These are phyloP conservation scores for Paracanthobrama guichenoti DNA, from an alignment of 2,113 vertebrate genomes.

Conservation along the genomic window DNA sequence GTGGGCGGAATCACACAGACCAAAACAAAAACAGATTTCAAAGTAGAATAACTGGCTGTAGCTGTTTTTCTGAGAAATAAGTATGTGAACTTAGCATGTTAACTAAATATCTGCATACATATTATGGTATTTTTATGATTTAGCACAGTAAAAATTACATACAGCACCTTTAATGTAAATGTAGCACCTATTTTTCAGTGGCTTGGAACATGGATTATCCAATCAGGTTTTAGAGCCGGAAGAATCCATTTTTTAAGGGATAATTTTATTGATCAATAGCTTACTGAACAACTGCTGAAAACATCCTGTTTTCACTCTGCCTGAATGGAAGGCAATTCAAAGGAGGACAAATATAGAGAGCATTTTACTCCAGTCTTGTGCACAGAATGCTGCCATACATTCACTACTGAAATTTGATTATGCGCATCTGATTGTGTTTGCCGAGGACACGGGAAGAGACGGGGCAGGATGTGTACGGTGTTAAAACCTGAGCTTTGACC, in stretches of 20 bases:
- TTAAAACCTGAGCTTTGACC: constrained; percentile 30
- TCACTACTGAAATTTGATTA: constrained; percentile 68
- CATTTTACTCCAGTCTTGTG: constrained; percentile 50
- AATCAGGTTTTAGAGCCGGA: not conserved
- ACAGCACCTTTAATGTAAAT: not conserved
- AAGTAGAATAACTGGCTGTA: no score
- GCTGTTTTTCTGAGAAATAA: no score
- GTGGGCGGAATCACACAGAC: no score
- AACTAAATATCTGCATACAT: no score
- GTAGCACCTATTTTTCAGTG: not conserved
- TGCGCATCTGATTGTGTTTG: constrained; percentile 61
- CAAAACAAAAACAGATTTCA: no score
- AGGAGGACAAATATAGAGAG: constrained; percentile 28
- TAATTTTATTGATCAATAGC: not conserved
- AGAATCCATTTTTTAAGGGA: not conserved
- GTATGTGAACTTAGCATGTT: no score
- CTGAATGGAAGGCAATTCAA: constrained; percentile 14
- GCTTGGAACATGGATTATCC: not conserved
- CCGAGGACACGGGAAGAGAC: constrained; percentile 41
- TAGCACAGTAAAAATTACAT: not conserved
- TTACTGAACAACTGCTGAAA: not conserved
- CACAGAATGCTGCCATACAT: constrained; percentile 53
- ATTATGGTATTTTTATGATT: no score
- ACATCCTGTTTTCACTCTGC: not conserved
- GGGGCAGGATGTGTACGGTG: not conserved